These are phyloP conservation scores for Beroe ovata DNA, from an alignment of 37 sponge, comb jelly and placozoan genomes.

Conservation along the genomic window DNA sequence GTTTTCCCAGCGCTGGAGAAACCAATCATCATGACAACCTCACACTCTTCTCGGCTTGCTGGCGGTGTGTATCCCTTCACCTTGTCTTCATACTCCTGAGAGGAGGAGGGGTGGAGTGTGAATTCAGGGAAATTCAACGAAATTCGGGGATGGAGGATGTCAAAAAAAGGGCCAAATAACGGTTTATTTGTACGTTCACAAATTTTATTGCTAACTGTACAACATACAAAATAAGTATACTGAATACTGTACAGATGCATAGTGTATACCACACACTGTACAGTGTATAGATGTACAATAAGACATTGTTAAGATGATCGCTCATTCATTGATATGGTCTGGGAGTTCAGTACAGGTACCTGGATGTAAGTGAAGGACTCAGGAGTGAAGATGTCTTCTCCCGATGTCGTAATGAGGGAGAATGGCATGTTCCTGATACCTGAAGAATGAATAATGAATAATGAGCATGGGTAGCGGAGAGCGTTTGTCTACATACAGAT, in stretches of 20 bases:
- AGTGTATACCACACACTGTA: too few relatives aligned
- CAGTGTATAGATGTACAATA: too few relatives aligned
- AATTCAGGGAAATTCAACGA: not conserved
- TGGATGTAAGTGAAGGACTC: constrained; percentile 29
- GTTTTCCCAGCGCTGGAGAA: constrained; percentile 39
- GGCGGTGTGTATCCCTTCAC: not conserved
- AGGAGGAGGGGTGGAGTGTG: not conserved
- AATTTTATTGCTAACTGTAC: too few relatives aligned
- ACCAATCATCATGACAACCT: constrained; percentile 53
- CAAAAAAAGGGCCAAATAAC: not conserved
- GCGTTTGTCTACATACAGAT: too few relatives aligned
- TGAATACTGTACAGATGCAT: too few relatives aligned
- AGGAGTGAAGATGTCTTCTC: constrained; percentile 19
- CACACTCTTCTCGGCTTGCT: constrained; percentile 18
- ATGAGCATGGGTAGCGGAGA: too few relatives aligned
- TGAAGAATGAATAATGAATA: too few relatives aligned
- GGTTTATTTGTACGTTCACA: too few relatives aligned
- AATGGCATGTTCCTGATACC: constrained; percentile 49
- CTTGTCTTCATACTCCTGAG: constrained; percentile 19
- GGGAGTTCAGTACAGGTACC: too few relatives aligned
- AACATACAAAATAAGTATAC: too few relatives aligned
- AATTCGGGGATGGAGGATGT: not conserved
- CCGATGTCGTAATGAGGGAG: not conserved
- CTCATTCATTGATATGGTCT: too few relatives aligned
- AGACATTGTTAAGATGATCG: too few relatives aligned